A percentile compares a stretch with the other conserved stretches of the same genome.
Conservation (phyloP, 2,888 invertebrate species). For the Alviniconcha strummeri region DNA sequence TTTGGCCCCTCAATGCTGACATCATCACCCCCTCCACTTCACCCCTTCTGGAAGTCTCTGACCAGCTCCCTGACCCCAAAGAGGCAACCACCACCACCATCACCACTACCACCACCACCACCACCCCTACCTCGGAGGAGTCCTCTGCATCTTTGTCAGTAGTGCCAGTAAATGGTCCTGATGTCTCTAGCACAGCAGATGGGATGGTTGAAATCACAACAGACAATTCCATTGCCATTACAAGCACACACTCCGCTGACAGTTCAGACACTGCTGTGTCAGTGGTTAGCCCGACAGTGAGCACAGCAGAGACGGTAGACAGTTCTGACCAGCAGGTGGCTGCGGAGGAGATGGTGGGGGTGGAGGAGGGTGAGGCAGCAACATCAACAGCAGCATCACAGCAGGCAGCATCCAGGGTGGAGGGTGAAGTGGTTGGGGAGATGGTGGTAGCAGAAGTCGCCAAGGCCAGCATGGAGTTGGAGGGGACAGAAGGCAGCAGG, state of each 20-base stretch:
- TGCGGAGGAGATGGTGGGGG: conserved; percentile 24
- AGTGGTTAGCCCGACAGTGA: not conserved
- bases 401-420: not conserved
- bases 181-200: not conserved
- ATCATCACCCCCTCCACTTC: conserved; percentile 12
- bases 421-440: conserved; percentile 7
- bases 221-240: not conserved
- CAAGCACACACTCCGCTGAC: not conserved
- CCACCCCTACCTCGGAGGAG: not conserved
- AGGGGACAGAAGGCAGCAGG: not conserved
- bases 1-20: conserved; percentile 19
- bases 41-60: conserved; percentile 21
- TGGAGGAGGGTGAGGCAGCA: not conserved
- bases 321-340: conserved; percentile 27
- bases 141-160: not conserved
- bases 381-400: not conserved
- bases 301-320: conserved; percentile 12
- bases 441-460: conserved; percentile 4
- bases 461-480: not conserved
- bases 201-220: not conserved
- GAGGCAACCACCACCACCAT: not conserved
- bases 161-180: not conserved
- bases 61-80: conserved; percentile 20
- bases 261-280: not conserved
- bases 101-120: not conserved